phyloP scores from a whole-genome alignment of 2,113 vertebrate species.

The Equus przewalskii region DNA sequence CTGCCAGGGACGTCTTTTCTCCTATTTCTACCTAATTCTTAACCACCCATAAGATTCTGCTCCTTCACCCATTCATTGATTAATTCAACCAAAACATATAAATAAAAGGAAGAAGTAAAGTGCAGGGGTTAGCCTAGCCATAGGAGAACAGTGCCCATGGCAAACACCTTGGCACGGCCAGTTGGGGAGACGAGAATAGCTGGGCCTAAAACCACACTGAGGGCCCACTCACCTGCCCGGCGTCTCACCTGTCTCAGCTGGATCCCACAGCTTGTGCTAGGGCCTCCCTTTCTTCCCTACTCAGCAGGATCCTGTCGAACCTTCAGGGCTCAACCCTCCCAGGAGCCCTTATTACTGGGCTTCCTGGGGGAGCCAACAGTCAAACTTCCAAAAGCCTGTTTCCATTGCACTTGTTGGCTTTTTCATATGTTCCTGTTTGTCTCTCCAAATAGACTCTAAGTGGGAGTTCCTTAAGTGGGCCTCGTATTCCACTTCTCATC shows the following conservation, averaged over 20 bases:
- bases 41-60: not conserved
- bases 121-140: not conserved
- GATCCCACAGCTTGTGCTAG: not conserved
- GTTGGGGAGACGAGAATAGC: not conserved
- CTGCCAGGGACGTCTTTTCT: not conserved
- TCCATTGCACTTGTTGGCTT: not conserved
- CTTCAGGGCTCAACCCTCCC: not conserved
- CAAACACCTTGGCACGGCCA: not conserved
- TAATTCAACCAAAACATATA: not conserved
- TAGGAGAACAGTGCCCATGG: not conserved
- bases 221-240: too few relatives aligned
- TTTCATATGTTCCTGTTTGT: not conserved
- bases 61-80: not conserved
- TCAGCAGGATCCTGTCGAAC: not conserved
- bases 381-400: not conserved
- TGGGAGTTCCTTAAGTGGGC: not conserved
- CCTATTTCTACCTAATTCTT: not conserved
- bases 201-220: not conserved
- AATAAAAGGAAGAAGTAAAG: not conserved
- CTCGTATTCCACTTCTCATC: not conserved
- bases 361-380: not conserved
- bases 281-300: not conserved
- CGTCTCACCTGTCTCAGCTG: rapidly evolving
- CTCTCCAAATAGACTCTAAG: not conserved
- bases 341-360: rapidly evolving